Conservation (phyloP, 2,113 vertebrate species). For the Puffinus mauretanicus region DNA sequence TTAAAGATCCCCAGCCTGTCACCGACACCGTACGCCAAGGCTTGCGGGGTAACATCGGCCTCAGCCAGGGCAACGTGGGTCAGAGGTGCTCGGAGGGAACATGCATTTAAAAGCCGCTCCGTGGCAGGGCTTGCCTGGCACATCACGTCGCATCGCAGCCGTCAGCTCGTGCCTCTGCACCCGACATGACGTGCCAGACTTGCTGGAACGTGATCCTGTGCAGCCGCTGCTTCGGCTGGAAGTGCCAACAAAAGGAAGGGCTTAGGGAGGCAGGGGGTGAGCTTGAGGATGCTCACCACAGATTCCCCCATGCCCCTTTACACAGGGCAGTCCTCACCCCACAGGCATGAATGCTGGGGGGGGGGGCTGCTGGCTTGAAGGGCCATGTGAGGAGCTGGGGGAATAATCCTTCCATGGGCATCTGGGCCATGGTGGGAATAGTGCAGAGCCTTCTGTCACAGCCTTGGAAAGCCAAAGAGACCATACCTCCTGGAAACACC, state of each 20-base stretch:
- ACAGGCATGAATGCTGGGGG: accelerated
- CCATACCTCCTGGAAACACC: background rate
- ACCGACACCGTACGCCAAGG: accelerated
- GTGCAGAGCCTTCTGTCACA: background rate
- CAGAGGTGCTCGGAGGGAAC: background rate
- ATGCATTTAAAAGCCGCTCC: accelerated
- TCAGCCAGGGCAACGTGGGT: background rate
- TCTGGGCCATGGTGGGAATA: background rate
- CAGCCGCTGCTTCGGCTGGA: background rate
- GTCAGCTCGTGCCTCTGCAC: background rate
- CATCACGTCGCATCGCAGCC: accelerated
- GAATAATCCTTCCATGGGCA: background rate
- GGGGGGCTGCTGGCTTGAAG: background rate
- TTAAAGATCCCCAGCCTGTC: background rate
- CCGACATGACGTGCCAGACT: background rate
- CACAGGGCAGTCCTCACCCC: background rate
- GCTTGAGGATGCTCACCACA: background rate
- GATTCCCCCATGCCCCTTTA: background rate
- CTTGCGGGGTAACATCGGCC: background rate
- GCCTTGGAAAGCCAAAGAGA: background rate
- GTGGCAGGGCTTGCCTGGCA: background rate
- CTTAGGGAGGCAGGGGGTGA: background rate
- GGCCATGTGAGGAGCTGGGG: background rate
- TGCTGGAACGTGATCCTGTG: background rate
- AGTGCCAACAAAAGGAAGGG: background rate